Percentiles rank a stretch among this genome's conserved stretches.
Evolutionary conservation across 2,797 vertebrate species (phyloP).

Genomic region (Stomatorhinus walkeri): DNA sequence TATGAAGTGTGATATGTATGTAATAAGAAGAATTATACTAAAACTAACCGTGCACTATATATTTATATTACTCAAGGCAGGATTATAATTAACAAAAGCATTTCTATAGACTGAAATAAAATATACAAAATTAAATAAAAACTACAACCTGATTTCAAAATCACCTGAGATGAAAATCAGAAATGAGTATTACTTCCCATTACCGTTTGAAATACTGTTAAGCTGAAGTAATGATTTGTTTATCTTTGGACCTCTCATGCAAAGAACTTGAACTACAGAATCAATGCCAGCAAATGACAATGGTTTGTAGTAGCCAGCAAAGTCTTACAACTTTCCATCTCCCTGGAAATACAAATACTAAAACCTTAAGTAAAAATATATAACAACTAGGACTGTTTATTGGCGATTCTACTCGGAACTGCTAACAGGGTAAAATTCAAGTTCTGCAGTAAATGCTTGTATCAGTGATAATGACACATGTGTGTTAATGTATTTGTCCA

Average conservation of each 20-base stretch:
- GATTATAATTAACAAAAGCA: not conserved
- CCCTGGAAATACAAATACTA: not conserved
- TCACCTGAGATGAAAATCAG: not conserved
- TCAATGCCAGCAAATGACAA: not conserved
- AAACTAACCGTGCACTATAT: not conserved
- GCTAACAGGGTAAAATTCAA: not conserved
- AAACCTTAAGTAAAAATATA: not conserved
- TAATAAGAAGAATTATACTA: not conserved
- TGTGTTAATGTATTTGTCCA: not conserved
- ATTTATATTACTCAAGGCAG: not conserved
- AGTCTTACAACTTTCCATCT: not conserved
- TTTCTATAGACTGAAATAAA: not conserved
- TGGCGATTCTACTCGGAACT: not conserved
- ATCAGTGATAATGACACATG: not conserved
- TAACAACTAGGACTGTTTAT: not conserved
- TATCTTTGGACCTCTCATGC: not conserved
- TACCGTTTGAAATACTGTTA: not conserved
- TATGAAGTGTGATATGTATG: not conserved
- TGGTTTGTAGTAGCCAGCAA: not conserved
- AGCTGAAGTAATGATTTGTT: not conserved
- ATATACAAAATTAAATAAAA: not conserved
- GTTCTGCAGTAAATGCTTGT: not conserved
- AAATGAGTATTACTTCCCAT: not conserved
- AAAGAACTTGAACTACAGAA: not conserved
- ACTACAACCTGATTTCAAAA: not conserved